These are phyloP conservation scores for Anoplius nigerrimus DNA, from an alignment of 2,888 invertebrate genomes.

Conservation along the genomic window DNA sequence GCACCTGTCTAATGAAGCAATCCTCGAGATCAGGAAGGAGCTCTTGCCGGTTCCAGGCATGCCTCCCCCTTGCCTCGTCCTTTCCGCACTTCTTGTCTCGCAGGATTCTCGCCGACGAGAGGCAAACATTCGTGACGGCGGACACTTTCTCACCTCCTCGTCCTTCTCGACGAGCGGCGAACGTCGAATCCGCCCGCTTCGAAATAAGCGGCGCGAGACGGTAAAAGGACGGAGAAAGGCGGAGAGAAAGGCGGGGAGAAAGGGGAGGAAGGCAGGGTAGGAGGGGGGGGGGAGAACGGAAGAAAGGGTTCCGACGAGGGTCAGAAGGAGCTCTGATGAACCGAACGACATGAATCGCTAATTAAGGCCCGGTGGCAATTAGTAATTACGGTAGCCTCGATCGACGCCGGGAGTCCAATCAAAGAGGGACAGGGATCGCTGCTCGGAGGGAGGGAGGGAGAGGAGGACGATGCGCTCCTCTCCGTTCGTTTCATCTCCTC, in stretches of 20 bases:
- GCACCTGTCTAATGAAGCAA: constrained; percentile 58
- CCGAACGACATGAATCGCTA: constrained; percentile 61
- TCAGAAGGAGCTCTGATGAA: constrained; percentile 33
- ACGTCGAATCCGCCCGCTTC: too few relatives aligned
- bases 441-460: constrained; percentile 38
- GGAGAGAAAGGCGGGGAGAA: constrained; percentile 33
- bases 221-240: neutral
- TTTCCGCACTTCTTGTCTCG: neutral
- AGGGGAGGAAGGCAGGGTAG: constrained; percentile 9
- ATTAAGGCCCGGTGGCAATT: constrained; percentile 69
- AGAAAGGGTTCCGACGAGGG: constrained; percentile 11
- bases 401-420: constrained; percentile 10
- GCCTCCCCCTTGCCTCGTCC: neutral
- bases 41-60: too few relatives aligned
- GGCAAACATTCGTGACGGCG: neutral
- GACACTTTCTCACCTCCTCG: too few relatives aligned
- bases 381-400: constrained; percentile 67
- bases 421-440: constrained; percentile 25
- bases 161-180: too few relatives aligned
- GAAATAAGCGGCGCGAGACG: too few relatives aligned
- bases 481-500: constrained; percentile 9
- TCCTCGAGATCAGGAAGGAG: constrained; percentile 39
- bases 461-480: constrained; percentile 2
- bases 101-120: too few relatives aligned
- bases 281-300: constrained; percentile 5